Conservation (phyloP, 1,140 invertebrate genomes). For the Apolygus lucorum region DNA sequence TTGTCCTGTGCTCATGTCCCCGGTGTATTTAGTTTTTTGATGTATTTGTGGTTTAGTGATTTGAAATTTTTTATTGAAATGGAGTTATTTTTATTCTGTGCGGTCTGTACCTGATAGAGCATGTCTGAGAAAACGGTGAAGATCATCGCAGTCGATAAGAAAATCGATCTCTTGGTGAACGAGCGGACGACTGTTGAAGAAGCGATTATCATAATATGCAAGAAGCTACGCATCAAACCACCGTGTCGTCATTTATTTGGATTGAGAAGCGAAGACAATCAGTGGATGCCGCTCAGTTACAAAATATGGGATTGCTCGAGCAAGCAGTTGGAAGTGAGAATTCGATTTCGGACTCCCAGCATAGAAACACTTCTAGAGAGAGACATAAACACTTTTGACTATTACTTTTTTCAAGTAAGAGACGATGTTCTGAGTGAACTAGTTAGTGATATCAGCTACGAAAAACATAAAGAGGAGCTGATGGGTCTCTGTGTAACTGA, state of each 20-base stretch:
- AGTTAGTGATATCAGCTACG: slow-evolving; percentile 65
- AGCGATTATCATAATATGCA: slow-evolving; percentile 59
- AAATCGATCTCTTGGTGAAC: slow-evolving; percentile 14
- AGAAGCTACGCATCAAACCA: slow-evolving; percentile 59
- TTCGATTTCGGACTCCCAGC: slow-evolving; percentile 62
- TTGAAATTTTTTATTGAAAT: too few relatives aligned
- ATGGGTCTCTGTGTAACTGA: slow-evolving; percentile 74
- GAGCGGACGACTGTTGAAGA: slow-evolving; percentile 50
- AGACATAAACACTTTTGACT: slow-evolving; percentile 67
- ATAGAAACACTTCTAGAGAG: slow-evolving; percentile 53
- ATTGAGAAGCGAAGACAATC: slow-evolving; percentile 49
- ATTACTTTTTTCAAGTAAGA: slow-evolving; percentile 75
- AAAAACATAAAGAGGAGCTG: slow-evolving; percentile 61
- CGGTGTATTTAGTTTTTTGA: too few relatives aligned
- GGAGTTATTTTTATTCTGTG: too few relatives aligned
- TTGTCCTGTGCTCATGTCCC: too few relatives aligned
- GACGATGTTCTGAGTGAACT: slow-evolving; percentile 68
- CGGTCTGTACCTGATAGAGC: neutral
- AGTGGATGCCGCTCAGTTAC: slow-evolving; percentile 55
- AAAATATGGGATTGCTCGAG: slow-evolving; percentile 43
- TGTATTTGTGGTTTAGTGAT: too few relatives aligned
- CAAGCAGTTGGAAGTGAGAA: slow-evolving; percentile 58
- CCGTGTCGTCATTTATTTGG: slow-evolving; percentile 67
- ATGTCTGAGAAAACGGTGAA: slow-evolving; percentile 17
- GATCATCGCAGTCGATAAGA: neutral